phyloP scores from a whole-genome alignment of 2,888 invertebrate genomes.

The Phoronis australis region DNA sequence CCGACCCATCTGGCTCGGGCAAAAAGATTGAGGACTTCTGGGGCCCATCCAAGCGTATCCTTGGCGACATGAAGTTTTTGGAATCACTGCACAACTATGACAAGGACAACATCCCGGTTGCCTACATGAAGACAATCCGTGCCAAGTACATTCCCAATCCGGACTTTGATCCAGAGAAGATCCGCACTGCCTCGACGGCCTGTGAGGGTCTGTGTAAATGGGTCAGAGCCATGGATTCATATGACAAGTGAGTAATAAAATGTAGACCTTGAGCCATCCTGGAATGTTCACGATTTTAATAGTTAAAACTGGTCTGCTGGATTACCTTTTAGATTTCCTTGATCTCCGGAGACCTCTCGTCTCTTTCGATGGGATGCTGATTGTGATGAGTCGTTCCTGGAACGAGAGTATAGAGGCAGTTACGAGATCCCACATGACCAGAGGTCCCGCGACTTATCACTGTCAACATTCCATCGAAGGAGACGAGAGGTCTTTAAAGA shows the following conservation, averaged over 20 bases:
- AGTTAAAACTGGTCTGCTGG: too few relatives aligned
- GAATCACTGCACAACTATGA: slow-evolving; percentile 48
- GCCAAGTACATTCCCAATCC: slow-evolving; percentile 63
- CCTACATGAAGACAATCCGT: slow-evolving; percentile 48
- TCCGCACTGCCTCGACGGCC: slow-evolving; percentile 79
- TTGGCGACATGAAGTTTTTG: slow-evolving; percentile 53
- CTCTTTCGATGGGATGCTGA: too few relatives aligned
- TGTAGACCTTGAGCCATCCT: too few relatives aligned
- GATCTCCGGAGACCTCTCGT: too few relatives aligned
- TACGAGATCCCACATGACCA: too few relatives aligned
- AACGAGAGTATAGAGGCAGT: too few relatives aligned
- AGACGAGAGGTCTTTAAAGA: too few relatives aligned
- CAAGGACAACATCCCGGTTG: slow-evolving; percentile 50
- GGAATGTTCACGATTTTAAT: too few relatives aligned
- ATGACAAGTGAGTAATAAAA: slow-evolving; percentile 52
- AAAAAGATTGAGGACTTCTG: slow-evolving; percentile 54
- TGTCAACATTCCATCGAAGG: too few relatives aligned
- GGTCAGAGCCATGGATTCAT: slow-evolving; percentile 53
- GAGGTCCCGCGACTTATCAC: too few relatives aligned
- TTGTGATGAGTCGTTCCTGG: too few relatives aligned
- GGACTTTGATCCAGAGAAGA: slow-evolving; percentile 86
- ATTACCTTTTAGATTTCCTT: too few relatives aligned
- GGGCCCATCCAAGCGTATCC: slow-evolving; percentile 51
- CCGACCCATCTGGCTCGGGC: slow-evolving; percentile 51
- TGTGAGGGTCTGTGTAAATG: slow-evolving; percentile 67